These are phyloP conservation scores for Coccyzus lansbergi DNA, from an alignment of 2,797 vertebrate species.

Conservation along the genomic window DNA sequence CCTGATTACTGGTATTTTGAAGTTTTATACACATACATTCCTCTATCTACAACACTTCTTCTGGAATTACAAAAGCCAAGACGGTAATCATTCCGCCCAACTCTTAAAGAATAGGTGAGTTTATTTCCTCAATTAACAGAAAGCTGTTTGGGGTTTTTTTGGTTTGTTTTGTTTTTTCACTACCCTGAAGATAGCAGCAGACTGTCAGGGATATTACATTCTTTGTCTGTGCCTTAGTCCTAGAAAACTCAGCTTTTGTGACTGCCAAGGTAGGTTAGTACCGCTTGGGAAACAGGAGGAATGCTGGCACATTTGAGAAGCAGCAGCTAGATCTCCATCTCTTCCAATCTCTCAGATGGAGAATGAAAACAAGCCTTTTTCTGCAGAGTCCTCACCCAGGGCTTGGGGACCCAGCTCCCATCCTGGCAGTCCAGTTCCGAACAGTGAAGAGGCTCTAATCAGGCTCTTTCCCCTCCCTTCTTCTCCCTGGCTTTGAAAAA, in stretches of 20 bases:
- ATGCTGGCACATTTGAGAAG: background rate
- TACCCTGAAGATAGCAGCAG: background rate
- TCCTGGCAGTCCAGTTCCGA: background rate
- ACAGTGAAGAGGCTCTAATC: background rate
- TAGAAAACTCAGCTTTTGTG: background rate
- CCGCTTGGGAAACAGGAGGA: background rate
- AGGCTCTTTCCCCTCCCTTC: background rate
- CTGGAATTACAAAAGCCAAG: background rate
- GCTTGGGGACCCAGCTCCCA: fast-evolving
- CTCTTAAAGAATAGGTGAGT: background rate
- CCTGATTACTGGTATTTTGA: background rate
- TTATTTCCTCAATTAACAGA: background rate
- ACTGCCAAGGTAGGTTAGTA: background rate
- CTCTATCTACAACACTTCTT: background rate
- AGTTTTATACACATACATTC: background rate
- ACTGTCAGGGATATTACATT: background rate
- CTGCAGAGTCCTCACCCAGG: background rate
- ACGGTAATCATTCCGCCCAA: background rate
- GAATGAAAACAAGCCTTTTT: background rate
- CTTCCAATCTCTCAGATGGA: background rate
- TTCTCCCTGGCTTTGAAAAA: background rate
- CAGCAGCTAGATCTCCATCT: background rate
- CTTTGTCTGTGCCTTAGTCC: background rate
- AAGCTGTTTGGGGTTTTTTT: background rate
- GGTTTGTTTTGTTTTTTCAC: background rate